Percentiles rank a stretch among this genome's conserved stretches.
Conservation (phyloP, 2,888 invertebrate species). For the Platerodrilus igneus region DNA sequence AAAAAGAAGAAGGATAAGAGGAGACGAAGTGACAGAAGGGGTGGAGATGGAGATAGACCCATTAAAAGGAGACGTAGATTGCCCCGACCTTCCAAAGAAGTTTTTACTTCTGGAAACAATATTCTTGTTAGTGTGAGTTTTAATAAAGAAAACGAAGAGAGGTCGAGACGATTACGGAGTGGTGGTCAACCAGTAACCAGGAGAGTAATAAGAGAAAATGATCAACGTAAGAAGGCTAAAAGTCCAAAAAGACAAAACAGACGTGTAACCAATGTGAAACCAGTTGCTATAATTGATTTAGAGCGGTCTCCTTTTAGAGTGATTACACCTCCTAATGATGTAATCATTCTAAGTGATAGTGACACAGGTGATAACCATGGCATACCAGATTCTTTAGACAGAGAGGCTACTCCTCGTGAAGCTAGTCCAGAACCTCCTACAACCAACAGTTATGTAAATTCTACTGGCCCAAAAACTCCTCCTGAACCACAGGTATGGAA, state of each 20-base stretch:
- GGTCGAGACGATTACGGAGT: conserved; percentile 42
- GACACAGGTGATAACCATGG: conserved; percentile 27
- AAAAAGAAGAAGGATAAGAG: conserved; percentile 51
- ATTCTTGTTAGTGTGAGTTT: conserved; percentile 91
- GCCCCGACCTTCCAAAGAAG: conserved; percentile 77
- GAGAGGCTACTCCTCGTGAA: conserved; percentile 33
- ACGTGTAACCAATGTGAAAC: conserved; percentile 54
- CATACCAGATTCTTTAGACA: conserved; percentile 28
- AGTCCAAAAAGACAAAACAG: conserved; percentile 37
- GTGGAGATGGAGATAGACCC: conserved; percentile 40
- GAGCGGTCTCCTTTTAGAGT: conserved; percentile 82
- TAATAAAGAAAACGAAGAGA: conserved; percentile 59
- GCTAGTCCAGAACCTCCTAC: conserved; percentile 37
- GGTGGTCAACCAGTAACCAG: conserved; percentile 38
- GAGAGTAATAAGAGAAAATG: conserved; percentile 45
- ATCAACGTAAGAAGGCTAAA: conserved; percentile 16
- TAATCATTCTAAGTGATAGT: conserved; percentile 80
- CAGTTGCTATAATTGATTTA: conserved; percentile 80
- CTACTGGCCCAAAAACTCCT: conserved; percentile 68
- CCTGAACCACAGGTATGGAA: conserved; percentile 60
- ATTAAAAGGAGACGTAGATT: conserved; percentile 48
- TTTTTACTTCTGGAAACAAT: conserved; percentile 89
- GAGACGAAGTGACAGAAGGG: conserved; percentile 47
- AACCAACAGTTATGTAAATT: conserved; percentile 36
- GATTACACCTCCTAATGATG: conserved; percentile 71